Base-by-base conservation (phyloP, 2,113 vertebrate species). In the Anser cygnoides region DNA sequence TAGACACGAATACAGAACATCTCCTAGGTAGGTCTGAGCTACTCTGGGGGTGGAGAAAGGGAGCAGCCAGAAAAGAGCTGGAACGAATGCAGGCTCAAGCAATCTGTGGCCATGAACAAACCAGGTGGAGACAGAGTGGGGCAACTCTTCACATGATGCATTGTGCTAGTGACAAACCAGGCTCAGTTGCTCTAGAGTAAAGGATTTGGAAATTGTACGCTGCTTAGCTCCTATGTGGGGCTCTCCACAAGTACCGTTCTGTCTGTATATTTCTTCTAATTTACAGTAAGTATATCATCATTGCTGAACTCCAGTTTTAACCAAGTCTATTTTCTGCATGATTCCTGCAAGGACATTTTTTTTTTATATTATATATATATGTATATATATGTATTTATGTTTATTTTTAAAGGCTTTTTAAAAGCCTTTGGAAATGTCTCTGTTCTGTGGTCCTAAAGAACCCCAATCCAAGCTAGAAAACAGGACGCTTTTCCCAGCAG, bases 381-480 rank as follows among this genome's bases (percentile, higher is more conserved):
- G 21, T 49, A 21, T 49, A 11, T 49, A 11, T 22, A 21, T 37
- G 37, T 49, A 20, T 49, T 21, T 44, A 44, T 44, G 11, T 39
- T 39, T 39, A 39, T 44, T 44, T 44, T 44, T 49, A 49, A 49
- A 49, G 20, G 20, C 20, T 11, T 84, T 87, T 92, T 35, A 31
- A 70, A 81, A 89, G 65, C 41, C 55, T 62, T 88, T 39, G 55
- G 35, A 89, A 72, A 44, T 49, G 7, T 91, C 25, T 37, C 65
- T 95, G 37, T 33, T 82, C 46, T 89, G 86, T 91, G 61, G 72
- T 93, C 68, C 50, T 91, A 82, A 96, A 84, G 96, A 89, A 82
- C 78, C 72, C 62, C 49, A 86, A 52, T 75, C 63, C 95, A 77
- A 95, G 76, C 65, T 85, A 79, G 76, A 79, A 96, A 96, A 88